Conservation (phyloP, 2,888 invertebrate species). For the Microctonus brassicae region DNA sequence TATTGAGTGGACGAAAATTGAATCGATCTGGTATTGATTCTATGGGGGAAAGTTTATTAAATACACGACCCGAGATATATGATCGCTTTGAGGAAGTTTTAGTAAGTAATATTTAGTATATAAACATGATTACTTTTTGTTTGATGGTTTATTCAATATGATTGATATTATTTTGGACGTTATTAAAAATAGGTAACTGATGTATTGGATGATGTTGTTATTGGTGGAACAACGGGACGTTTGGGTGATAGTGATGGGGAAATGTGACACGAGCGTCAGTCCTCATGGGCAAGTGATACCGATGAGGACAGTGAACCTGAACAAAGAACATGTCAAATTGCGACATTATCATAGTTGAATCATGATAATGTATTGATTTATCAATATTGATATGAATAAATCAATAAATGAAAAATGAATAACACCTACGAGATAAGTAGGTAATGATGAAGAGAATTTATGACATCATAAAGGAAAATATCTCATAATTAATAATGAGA, state of each 20-base stretch:
- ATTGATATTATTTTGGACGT: neutral
- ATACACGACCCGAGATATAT: constrained; percentile 58
- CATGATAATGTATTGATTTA: constrained; percentile 39
- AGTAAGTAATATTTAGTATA: constrained; percentile 46
- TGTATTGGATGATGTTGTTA: constrained; percentile 59
- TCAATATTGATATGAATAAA: constrained; percentile 11
- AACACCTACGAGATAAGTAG: neutral
- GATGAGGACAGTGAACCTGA: constrained; percentile 64
- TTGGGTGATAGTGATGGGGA: constrained; percentile 58
- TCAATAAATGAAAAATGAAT: neutral
- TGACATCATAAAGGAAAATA: neutral
- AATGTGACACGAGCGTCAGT: constrained; percentile 63
- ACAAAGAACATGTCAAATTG: constrained; percentile 62
- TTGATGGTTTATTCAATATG: neutral
- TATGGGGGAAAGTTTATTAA: constrained; percentile 61
- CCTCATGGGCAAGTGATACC: constrained; percentile 64
- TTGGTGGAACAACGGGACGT: constrained; percentile 54
- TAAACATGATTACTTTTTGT: neutral
- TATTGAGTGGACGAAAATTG: constrained; percentile 49
- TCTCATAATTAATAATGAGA: neutral
- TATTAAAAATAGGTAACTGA: constrained; percentile 56
- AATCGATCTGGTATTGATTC: constrained; percentile 54
- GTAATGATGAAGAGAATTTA: neutral
- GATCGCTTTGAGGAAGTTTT: constrained; percentile 64
- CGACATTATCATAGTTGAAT: constrained; percentile 59